A percentile compares a stretch with the other conserved stretches of the same genome.
Conservation (phyloP, 2,888 invertebrate species). For the Perdita meconis region DNA sequence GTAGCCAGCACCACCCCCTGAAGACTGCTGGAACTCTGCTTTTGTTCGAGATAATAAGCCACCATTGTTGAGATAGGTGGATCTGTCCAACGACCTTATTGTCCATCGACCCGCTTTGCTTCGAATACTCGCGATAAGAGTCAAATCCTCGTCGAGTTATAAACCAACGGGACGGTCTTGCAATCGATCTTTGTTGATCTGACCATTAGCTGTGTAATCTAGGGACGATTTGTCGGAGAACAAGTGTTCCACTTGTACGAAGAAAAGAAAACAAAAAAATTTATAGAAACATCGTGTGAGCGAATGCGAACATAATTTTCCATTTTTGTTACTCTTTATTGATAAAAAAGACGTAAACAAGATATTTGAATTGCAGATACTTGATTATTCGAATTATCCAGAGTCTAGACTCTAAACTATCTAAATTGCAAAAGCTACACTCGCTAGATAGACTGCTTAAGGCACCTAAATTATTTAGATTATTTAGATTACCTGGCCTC, state of each 20-base stretch:
- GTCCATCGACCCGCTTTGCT: conserved; percentile 73
- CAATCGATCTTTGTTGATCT: conserved; percentile 7
- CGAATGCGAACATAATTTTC: not conserved
- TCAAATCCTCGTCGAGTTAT: conserved; percentile 59
- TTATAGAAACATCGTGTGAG: not conserved
- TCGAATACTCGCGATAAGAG: conserved; percentile 74
- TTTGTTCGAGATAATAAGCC: conserved; percentile 83
- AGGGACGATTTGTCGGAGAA: not conserved
- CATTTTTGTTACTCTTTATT: not conserved
- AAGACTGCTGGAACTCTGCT: conserved; percentile 73
- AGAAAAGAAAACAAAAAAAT: not conserved
- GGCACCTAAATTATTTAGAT: too few species aligned
- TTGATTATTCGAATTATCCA: too few species aligned
- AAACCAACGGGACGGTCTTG: conserved; percentile 28
- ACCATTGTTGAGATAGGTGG: conserved; percentile 79
- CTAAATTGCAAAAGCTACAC: too few species aligned
- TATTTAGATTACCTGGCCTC: too few species aligned
- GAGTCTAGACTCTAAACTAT: too few species aligned
- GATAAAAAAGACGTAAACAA: not conserved
- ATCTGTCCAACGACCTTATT: conserved; percentile 75
- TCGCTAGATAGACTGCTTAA: too few species aligned
- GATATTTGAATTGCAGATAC: too few species aligned
- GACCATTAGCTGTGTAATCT: not conserved
- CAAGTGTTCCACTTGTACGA: not conserved
- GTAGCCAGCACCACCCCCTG: conserved; percentile 60